Base-by-base conservation (phyloP, 2,888 invertebrate species). In the Capitulum mitella region DNA sequence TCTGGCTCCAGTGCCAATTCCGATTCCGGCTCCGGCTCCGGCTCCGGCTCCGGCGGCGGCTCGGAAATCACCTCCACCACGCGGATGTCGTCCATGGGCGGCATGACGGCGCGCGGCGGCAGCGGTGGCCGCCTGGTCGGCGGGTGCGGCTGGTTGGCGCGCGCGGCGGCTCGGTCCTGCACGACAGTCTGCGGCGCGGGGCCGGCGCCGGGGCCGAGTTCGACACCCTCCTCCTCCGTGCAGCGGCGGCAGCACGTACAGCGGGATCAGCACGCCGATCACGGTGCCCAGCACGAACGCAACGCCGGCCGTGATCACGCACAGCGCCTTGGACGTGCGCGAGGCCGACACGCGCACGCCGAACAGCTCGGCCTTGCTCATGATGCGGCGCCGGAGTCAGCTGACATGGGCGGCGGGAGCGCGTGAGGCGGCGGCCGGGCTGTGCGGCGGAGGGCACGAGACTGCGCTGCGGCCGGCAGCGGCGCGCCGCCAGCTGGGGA, bases 21-120 rank as follows among this genome's bases (percentile, higher is more conserved):
- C 58, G 6, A 5, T 29, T 32, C 58, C n/a, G 37, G 0, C 26
- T 8, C 26, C 10, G 70, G 70, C 40, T 37, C 26, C 3, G 70
- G 8, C 64, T 10, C 19, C 34, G 64, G 16, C 64, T 14, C 34
- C 26, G 37, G 37, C 26, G 37, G 12, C 70, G 22, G 14, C 37
- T 22, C 70, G 8, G 14, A 3, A 12, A 19, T 2, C 64, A 34
- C 64, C 19, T 70, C 70, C 1, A 40, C 34, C 19, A 40, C 70
- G 22, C 3, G 29, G 26, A 70, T 40, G 22, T 26, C 26, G 26
- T 40, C 40, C 70, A 70, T 70, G 70, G 37, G 16, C 29, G 92
- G 92, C 1, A 87, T 87, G 75, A 88, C 82, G 29, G 83, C 83
- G 34, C 84, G 83, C 78, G 84, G 83, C 74, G 83, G 84, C 78